Percentiles rank a stretch among this genome's conserved stretches.
Conservation (phyloP, 2,113 vertebrate genomes). For the Jaculus jaculus region DNA sequence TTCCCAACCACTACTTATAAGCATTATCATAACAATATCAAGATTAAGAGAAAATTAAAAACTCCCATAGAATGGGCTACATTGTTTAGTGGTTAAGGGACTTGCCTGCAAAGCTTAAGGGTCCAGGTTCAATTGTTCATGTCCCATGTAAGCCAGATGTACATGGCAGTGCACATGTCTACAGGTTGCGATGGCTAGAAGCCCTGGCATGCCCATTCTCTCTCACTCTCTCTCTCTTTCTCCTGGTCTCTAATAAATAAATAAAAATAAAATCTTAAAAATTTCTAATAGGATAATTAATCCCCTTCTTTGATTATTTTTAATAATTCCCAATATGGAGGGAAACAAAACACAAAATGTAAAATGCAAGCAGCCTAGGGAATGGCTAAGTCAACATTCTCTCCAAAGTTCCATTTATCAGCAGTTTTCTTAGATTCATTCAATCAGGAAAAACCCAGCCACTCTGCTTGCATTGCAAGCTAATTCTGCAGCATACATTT, state of each 20-base stretch:
- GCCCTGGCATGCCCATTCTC: too few relatives aligned
- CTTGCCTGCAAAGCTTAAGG: too few relatives aligned
- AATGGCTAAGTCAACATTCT: background rate
- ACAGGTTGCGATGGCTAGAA: too few relatives aligned
- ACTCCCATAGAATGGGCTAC: too few relatives aligned
- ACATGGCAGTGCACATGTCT: too few relatives aligned
- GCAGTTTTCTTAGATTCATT: background rate
- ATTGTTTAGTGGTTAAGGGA: too few relatives aligned
- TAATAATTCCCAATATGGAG: background rate
- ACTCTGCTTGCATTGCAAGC: fast-evolving
- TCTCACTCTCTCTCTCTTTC: too few relatives aligned
- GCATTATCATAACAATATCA: background rate
- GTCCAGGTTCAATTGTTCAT: too few relatives aligned
- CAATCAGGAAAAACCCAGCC: background rate
- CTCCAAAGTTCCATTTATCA: too few relatives aligned
- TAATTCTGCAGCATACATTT: background rate
- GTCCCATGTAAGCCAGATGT: too few relatives aligned
- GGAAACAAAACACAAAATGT: slow-evolving; percentile 1
- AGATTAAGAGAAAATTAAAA: slow-evolving; percentile 6
- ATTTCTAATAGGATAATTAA: background rate
- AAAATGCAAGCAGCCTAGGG: slow-evolving; percentile 8
- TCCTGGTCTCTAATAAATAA: too few relatives aligned
- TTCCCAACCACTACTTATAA: background rate
- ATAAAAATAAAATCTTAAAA: too few relatives aligned
- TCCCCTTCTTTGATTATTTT: background rate